Conservation (phyloP, 2,113 vertebrate genomes). For the Sander lucioperca region DNA sequence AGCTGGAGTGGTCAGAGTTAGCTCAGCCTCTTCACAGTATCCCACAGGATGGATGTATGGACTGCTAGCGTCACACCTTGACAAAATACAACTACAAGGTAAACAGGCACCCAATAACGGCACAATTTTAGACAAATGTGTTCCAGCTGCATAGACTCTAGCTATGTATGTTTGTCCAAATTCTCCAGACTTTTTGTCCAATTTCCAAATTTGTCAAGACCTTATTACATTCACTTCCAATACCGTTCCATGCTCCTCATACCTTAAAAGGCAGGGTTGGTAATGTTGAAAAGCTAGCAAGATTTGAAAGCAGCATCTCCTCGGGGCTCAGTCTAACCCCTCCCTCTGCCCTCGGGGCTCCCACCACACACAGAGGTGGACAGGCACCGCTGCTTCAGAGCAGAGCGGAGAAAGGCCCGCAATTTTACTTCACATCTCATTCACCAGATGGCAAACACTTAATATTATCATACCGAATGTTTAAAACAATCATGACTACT, state of each 20-base stretch:
- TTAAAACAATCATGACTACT: too few species aligned
- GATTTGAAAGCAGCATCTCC: too few species aligned
- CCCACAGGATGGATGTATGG: conserved; percentile 93
- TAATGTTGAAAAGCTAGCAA: too few species aligned
- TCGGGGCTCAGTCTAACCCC: too few species aligned
- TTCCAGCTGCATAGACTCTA: neutral
- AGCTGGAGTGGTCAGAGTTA: conserved; percentile 89
- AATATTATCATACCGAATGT: too few species aligned
- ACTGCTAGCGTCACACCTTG: conserved; percentile 93
- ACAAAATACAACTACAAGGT: conserved; percentile 1
- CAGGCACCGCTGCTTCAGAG: too few species aligned
- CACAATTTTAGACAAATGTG: neutral
- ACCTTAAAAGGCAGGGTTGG: neutral
- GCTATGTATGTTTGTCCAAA: neutral
- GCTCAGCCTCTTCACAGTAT: conserved; percentile 88
- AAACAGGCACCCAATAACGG: neutral
- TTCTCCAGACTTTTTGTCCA: neutral
- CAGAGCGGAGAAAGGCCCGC: too few species aligned
- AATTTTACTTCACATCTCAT: too few species aligned
- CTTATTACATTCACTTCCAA: neutral
- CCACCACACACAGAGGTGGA: too few species aligned
- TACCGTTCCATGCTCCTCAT: neutral
- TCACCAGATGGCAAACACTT: too few species aligned
- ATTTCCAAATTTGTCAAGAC: neutral
- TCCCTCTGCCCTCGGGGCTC: too few species aligned